Percentiles rank a stretch among this genome's conserved stretches.
Evolutionary conservation across 2,113 vertebrate genomes (phyloP).

Genomic region (Ptilonorhynchus violaceus): DNA sequence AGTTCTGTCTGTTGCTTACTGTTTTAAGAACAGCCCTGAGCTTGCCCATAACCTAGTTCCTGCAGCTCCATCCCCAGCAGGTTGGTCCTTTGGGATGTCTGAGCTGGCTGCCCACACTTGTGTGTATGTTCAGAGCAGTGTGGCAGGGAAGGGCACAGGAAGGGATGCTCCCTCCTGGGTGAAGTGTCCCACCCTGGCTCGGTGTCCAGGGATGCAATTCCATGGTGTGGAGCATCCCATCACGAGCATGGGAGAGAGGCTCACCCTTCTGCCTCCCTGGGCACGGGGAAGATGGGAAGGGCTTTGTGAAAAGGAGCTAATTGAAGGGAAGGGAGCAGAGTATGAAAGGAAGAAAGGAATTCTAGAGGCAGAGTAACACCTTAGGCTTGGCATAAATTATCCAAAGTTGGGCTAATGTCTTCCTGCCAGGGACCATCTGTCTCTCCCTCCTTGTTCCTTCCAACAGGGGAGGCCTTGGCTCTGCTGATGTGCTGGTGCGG

Average conservation of each 20-base stretch:
- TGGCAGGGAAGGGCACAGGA: background rate
- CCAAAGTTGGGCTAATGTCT: background rate
- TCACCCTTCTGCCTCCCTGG: background rate
- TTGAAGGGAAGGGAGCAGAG: background rate
- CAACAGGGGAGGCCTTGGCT: background rate
- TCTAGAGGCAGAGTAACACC: background rate
- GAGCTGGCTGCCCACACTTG: background rate
- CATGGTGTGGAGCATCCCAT: fast-evolving
- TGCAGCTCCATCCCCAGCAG: background rate
- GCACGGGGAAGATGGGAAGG: background rate
- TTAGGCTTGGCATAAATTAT: background rate
- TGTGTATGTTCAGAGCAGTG: background rate
- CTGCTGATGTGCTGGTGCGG: background rate
- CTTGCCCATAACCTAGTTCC: background rate
- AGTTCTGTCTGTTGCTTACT: background rate
- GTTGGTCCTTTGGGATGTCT: background rate
- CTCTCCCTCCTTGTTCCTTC: background rate
- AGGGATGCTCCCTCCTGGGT: background rate
- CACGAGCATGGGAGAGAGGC: fast-evolving
- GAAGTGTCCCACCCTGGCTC: fast-evolving
- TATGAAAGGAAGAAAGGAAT: background rate
- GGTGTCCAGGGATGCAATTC: fast-evolving
- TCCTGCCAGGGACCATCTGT: background rate
- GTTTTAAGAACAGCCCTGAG: background rate
- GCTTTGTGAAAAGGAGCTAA: background rate